Conservation (phyloP, 2,797 vertebrate genomes). For the Rhinella marina region DNA sequence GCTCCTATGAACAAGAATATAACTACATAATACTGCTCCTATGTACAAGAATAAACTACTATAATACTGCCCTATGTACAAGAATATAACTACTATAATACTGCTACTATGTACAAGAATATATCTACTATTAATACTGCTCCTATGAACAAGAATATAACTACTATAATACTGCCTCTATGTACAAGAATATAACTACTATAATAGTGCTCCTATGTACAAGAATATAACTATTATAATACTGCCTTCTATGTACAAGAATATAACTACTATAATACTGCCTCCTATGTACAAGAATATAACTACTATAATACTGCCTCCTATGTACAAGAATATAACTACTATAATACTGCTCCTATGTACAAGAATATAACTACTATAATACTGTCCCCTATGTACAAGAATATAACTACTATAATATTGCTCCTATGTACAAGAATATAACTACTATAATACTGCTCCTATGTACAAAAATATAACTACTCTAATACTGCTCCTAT, state of each 20-base stretch:
- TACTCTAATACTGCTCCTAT: not conserved
- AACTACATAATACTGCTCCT: slow-evolving; percentile 2
- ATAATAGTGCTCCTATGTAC: not conserved
- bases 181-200: slow-evolving; percentile 1
- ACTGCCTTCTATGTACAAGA: not conserved
- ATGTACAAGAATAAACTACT: slow-evolving; percentile 4
- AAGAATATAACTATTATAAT: slow-evolving; percentile 1
- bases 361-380: slow-evolving; percentile 5
- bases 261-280: not conserved
- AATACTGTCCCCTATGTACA: not conserved
- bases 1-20: not conserved
- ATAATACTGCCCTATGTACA: not conserved
- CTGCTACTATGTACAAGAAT: not conserved
- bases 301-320: not conserved
- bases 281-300: not conserved
- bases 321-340: not conserved
- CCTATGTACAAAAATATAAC: not conserved
- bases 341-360: not conserved
- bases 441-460: slow-evolving; percentile 2
- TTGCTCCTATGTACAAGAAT: not conserved
- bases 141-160: not conserved
- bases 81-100: slow-evolving; percentile 3
- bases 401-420: slow-evolving; percentile 6
- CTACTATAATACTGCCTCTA: not conserved
- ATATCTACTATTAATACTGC: slow-evolving; percentile 1